These are phyloP conservation scores for Agrotis clavis DNA, from an alignment of 2,888 invertebrate species.

Conservation along the genomic window DNA sequence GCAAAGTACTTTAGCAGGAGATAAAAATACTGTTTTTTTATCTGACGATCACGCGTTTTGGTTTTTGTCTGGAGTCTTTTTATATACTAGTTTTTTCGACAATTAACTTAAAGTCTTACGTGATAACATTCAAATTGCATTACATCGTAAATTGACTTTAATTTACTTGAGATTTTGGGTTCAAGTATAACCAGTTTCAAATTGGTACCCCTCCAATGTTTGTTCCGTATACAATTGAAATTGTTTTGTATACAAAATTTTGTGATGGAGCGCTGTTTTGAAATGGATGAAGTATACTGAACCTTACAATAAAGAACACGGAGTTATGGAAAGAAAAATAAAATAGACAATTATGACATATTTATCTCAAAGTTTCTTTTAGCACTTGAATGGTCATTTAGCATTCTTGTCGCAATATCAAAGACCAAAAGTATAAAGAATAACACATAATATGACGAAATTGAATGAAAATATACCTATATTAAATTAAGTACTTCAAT, in stretches of 20 bases:
- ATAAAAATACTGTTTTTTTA: constrained; percentile 64
- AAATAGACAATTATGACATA: not conserved
- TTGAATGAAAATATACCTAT: not conserved
- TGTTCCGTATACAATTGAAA: not conserved
- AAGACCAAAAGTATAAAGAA: not conserved
- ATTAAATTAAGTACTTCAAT: constrained; percentile 16
- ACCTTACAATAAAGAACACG: not conserved
- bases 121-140: not conserved
- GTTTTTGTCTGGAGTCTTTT: constrained; percentile 17
- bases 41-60: constrained; percentile 59
- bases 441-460: constrained; percentile 38
- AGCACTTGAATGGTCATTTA: not conserved
- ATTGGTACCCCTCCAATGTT: not conserved
- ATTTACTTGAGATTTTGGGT: too few species aligned
- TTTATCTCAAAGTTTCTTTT: not conserved
- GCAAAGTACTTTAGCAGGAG: constrained; percentile 76
- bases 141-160: not conserved
- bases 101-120: not conserved
- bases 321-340: not conserved
- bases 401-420: constrained; percentile 2
- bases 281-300: not conserved
- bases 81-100: not conserved
- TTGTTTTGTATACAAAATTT: not conserved
- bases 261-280: not conserved
- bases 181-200: not conserved